Evolutionary conservation across 2,113 vertebrate species (phyloP).

Genomic region (Coturnix japonica): DNA sequence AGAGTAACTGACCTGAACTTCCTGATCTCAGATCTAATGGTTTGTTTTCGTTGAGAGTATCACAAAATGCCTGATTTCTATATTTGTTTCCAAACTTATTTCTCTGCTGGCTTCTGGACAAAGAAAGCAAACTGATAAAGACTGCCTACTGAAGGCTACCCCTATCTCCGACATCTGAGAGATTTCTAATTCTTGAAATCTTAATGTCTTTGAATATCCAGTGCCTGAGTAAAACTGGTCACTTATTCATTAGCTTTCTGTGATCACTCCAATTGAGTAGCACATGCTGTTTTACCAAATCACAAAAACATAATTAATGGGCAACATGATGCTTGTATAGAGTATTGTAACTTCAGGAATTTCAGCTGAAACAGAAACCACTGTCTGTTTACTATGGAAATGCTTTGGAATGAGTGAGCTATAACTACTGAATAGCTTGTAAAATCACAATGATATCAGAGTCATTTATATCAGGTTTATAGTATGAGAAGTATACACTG

Average conservation of each 20-base stretch:
- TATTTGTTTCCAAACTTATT: background rate
- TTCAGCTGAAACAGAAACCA: background rate
- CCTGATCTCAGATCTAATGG: background rate
- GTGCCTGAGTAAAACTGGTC: background rate
- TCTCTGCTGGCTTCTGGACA: background rate
- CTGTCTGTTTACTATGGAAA: background rate
- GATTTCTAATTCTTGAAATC: background rate
- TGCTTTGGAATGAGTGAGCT: background rate
- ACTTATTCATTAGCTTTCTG: background rate
- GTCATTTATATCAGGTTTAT: background rate
- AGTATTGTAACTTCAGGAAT: background rate
- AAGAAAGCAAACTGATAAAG: fast-evolving
- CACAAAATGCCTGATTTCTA: background rate
- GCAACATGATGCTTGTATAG: background rate
- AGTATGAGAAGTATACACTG: background rate
- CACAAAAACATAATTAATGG: background rate
- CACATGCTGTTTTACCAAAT: background rate
- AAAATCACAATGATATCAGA: background rate
- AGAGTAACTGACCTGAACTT: background rate
- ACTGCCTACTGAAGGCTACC: background rate
- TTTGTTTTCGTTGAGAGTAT: background rate
- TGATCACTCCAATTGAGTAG: background rate
- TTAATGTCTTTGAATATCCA: background rate
- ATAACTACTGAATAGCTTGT: background rate
- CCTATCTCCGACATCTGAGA: fast-evolving